Percentiles rank a stretch among this genome's conserved stretches.
Evolutionary conservation across 2,888 invertebrate species (phyloP).

Genomic region (Neoitamus cyanurus): DNA sequence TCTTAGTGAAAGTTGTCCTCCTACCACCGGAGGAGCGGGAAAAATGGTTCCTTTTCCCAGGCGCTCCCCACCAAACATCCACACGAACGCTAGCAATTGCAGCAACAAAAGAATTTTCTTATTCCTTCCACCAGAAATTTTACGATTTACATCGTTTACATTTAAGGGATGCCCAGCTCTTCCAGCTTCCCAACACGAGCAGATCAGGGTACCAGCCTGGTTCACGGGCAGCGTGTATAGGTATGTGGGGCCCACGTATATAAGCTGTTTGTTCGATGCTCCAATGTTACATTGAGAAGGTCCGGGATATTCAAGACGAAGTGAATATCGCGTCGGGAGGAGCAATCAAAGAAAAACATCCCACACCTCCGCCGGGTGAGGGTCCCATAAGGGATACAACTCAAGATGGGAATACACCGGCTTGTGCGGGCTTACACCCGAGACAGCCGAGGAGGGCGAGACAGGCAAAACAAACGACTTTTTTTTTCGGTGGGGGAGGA

Average conservation of each 20-base stretch:
- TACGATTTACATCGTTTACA: slow-evolving; percentile 45
- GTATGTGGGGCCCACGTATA: slow-evolving; percentile 19
- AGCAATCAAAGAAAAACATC: slow-evolving; percentile 52
- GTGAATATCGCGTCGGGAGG: slow-evolving; percentile 48
- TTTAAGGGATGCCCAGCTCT: slow-evolving; percentile 31
- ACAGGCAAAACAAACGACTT: slow-evolving; percentile 52
- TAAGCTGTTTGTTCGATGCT: slow-evolving; percentile 3
- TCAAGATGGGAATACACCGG: not conserved
- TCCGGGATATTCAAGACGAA: slow-evolving; percentile 54
- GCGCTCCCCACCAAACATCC: not conserved
- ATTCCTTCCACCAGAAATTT: slow-evolving; percentile 41
- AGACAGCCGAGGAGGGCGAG: slow-evolving; percentile 32
- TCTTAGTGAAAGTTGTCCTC: not conserved
- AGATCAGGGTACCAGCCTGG: not conserved
- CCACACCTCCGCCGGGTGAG: not conserved
- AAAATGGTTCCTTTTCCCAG: not conserved
- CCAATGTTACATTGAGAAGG: slow-evolving; percentile 53
- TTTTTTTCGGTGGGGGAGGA: slow-evolving; percentile 43
- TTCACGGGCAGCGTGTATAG: not conserved
- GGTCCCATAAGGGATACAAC: slow-evolving; percentile 23
- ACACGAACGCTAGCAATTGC: not conserved
- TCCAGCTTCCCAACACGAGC: not conserved
- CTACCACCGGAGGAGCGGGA: not conserved
- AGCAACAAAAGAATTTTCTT: slow-evolving; percentile 32
- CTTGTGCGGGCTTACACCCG: slow-evolving; percentile 19